Evolutionary conservation across 2,113 vertebrate genomes (phyloP).

Genomic region (Pachypanchax playfairii): DNA sequence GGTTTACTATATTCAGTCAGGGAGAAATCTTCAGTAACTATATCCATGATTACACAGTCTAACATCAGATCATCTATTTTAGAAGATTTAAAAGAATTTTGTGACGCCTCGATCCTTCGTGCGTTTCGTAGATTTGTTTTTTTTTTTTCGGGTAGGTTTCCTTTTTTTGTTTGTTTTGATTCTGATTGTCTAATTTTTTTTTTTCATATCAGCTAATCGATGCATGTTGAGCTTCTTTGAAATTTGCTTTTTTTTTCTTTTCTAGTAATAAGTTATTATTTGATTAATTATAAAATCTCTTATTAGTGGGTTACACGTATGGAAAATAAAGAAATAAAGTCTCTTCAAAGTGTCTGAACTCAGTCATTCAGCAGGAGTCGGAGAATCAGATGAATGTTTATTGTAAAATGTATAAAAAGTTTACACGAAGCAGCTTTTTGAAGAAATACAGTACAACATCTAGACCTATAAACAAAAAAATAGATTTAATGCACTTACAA

Average conservation of each 20-base stretch:
- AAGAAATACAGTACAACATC: slow-evolving; percentile 86
- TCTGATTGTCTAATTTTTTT: slow-evolving; percentile 42
- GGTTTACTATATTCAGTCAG: slow-evolving; percentile 69
- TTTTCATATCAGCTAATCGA: slow-evolving; percentile 45
- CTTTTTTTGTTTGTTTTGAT: slow-evolving; percentile 46
- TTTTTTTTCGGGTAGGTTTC: slow-evolving; percentile 59
- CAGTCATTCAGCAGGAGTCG: slow-evolving; percentile 4
- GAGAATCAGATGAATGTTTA: slow-evolving; percentile 82
- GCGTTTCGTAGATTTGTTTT: slow-evolving; percentile 53
- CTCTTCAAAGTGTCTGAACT: slow-evolving; percentile 46
- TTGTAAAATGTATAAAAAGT: slow-evolving; percentile 85
- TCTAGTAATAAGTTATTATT: slow-evolving; percentile 70
- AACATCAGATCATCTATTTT: slow-evolving; percentile 78
- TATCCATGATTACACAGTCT: slow-evolving; percentile 67
- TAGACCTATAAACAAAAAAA: slow-evolving; percentile 89
- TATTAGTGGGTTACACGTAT: slow-evolving; percentile 70
- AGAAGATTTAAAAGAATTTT: slow-evolving; percentile 72
- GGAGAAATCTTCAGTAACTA: slow-evolving; percentile 56
- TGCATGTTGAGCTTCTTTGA: slow-evolving; percentile 67
- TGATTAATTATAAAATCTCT: slow-evolving; percentile 54
- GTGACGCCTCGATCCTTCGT: slow-evolving; percentile 62
- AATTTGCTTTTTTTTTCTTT: slow-evolving; percentile 39
- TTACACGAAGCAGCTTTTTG: slow-evolving; percentile 93
- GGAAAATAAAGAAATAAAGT: slow-evolving; percentile 72
- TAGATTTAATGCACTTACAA: slow-evolving; percentile 99